A percentile compares a stretch with the other conserved stretches of the same genome.
phyloP scores from a whole-genome alignment of 2,888 invertebrate species.

The Drosophila antonietae region DNA sequence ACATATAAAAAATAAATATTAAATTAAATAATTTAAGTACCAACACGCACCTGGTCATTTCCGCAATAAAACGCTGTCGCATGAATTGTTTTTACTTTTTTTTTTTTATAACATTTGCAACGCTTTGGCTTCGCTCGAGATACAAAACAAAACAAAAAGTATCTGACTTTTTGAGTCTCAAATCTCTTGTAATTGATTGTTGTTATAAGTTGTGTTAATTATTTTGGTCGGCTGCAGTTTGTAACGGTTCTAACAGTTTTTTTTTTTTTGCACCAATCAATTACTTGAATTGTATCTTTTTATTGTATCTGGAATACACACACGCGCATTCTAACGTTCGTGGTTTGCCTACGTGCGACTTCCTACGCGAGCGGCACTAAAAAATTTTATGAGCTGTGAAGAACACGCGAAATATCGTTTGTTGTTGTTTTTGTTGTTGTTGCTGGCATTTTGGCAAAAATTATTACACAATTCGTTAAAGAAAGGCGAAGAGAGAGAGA shows the following conservation, averaged over 20 bases:
- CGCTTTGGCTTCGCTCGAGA: conserved; percentile 14
- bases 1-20: background rate
- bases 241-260: conserved; percentile 47
- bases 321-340: conserved; percentile 56
- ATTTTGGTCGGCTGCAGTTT: conserved; percentile 60
- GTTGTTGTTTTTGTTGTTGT: conserved; percentile 40
- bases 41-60: conserved; percentile 72
- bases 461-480: conserved; percentile 73
- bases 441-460: conserved; percentile 65
- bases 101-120: conserved; percentile 51
- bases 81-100: conserved; percentile 9
- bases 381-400: conserved; percentile 61
- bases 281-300: conserved; percentile 54
- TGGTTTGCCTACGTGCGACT: conserved; percentile 48
- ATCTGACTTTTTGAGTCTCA: conserved; percentile 14
- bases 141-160: conserved; percentile 5
- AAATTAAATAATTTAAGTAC: background rate
- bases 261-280: conserved; percentile 53
- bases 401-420: conserved; percentile 60
- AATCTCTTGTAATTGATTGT: background rate
- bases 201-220: conserved; percentile 10
- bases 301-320: conserved; percentile 65
- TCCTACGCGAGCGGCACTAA: conserved; percentile 60
- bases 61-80: conserved; percentile 44
- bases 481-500: background rate